Evolutionary conservation across 2,797 vertebrate genomes (phyloP).

Genomic region (Sebastiscus tertius): DNA sequence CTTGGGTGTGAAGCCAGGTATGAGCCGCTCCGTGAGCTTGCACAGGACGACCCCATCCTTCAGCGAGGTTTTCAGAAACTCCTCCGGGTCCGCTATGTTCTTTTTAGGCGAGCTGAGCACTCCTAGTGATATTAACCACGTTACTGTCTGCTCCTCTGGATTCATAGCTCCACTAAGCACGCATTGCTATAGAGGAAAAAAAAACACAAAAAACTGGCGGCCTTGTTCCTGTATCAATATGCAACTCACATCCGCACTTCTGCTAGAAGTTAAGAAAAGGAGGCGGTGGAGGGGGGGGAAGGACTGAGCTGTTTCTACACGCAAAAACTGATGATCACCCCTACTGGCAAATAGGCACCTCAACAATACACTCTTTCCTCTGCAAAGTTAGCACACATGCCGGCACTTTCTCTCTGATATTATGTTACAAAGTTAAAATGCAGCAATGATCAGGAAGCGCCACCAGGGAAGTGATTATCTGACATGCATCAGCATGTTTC

Average conservation of each 20-base stretch:
- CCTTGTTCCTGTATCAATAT: constrained; percentile 78
- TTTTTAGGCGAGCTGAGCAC: constrained; percentile 97
- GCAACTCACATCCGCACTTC: constrained; percentile 81
- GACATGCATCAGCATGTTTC: background rate
- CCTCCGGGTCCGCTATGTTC: constrained; percentile 91
- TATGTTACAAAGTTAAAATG: background rate
- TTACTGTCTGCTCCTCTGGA: constrained; percentile 94
- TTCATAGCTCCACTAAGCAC: constrained; percentile 86
- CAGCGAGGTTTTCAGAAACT: constrained; percentile 91
- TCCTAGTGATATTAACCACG: constrained; percentile 97
- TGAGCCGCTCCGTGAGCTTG: constrained; percentile 89
- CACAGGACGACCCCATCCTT: constrained; percentile 96
- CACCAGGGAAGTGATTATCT: background rate
- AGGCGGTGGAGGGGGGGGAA: constrained; percentile 48
- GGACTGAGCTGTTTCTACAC: constrained; percentile 52
- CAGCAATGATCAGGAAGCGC: background rate
- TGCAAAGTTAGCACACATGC: constrained; percentile 10
- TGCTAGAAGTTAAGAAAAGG: constrained; percentile 60
- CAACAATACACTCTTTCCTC: constrained; percentile 40
- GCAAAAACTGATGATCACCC: constrained; percentile 70
- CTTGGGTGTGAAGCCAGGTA: constrained; percentile 90
- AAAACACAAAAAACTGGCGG: constrained; percentile 36
- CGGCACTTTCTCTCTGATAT: background rate
- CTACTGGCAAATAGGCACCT: constrained; percentile 74
- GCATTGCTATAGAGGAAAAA: constrained; percentile 38